Base-by-base conservation (phyloP, 2,797 vertebrate genomes). In the Platalea minor region DNA sequence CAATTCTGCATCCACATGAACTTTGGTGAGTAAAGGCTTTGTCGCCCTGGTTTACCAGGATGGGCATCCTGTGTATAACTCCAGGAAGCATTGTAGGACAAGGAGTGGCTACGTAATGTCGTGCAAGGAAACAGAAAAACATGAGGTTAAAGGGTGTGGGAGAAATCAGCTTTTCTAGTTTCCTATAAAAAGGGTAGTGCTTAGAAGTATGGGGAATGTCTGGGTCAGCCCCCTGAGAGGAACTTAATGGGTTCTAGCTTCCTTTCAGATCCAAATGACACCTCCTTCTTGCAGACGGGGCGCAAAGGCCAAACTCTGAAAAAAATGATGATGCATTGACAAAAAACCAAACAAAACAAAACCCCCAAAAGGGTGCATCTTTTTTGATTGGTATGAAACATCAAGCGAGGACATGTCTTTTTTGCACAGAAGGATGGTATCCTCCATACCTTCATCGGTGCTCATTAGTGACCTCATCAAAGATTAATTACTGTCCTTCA, bases 171-270 rank as follows among this genome's bases (percentile, higher is more conserved):
- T 79, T 85, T 83, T 53, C 63, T 11, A 70, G 0, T 13, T 87
- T 37, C 4, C 10, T 81, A 81, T 39, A 5, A 9, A 82, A 54
- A 59, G 0, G 1, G 0, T 68, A 33, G 9, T 56, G 31, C 9
- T 67, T 33, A 75, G 16, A 67, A 16, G 24, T 21, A 8, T 50
- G 12, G 45, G 29, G 84, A 78, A 7, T 21, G 4, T 31, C 20
- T 69, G 12, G 18, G 4, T 50, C 35, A 60, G 35, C 1, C 2
- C 5, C 3, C 9, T 14, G 23, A 65, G 41, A 54, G 9, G 21
- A 92, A 33, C 17, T 50, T 15, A 5, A 19, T 5, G 29, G 18
- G 6, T 51, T 85, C n/a, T 48, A 23, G 18, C 19, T 85, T 91
- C 59, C 24, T 50, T 85, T 76, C 35, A n/a, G 17, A 31, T 51